A percentile compares a stretch with the other conserved stretches of the same genome.
phyloP scores from a whole-genome alignment of 2,113 vertebrate genomes.

The Emydocephalus ijimae region DNA sequence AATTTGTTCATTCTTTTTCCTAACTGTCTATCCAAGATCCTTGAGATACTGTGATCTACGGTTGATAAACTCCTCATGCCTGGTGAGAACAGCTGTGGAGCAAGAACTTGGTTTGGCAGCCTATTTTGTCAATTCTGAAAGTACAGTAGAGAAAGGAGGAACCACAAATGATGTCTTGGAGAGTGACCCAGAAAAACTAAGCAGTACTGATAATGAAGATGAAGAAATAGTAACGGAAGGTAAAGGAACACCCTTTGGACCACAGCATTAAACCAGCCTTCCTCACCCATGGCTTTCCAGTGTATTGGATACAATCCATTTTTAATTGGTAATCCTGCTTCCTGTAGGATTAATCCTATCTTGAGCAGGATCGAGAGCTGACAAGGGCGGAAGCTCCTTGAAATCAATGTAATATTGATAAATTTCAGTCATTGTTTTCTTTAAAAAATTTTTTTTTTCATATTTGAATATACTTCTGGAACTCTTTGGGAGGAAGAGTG shows the following conservation, averaged over 20 bases:
- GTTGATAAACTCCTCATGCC: slow-evolving; percentile 87
- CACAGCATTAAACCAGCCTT: neutral
- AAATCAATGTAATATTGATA: neutral
- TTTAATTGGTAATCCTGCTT: neutral
- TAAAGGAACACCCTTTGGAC: slow-evolving; percentile 49
- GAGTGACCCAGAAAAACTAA: slow-evolving; percentile 90
- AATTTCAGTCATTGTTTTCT: neutral
- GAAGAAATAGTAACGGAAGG: slow-evolving; percentile 82
- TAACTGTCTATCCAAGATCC: slow-evolving; percentile 73
- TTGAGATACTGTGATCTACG: slow-evolving; percentile 94
- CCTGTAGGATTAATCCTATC: too few relatives aligned
- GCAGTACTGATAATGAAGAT: slow-evolving; percentile 93
- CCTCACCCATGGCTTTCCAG: neutral
- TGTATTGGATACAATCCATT: neutral
- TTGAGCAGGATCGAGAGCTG: neutral
- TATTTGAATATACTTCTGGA: neutral
- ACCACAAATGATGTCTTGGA: slow-evolving; percentile 77
- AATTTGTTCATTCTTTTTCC: neutral
- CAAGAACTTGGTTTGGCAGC: slow-evolving; percentile 94
- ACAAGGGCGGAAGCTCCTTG: neutral
- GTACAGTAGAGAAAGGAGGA: slow-evolving; percentile 66
- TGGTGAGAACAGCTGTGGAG: slow-evolving; percentile 88
- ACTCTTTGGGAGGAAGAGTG: neutral
- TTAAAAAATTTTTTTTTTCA: neutral
- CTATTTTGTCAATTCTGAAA: slow-evolving; percentile 83